phyloP scores from a whole-genome alignment of 2,888 invertebrate genomes.

The Athalia circularis region DNA sequence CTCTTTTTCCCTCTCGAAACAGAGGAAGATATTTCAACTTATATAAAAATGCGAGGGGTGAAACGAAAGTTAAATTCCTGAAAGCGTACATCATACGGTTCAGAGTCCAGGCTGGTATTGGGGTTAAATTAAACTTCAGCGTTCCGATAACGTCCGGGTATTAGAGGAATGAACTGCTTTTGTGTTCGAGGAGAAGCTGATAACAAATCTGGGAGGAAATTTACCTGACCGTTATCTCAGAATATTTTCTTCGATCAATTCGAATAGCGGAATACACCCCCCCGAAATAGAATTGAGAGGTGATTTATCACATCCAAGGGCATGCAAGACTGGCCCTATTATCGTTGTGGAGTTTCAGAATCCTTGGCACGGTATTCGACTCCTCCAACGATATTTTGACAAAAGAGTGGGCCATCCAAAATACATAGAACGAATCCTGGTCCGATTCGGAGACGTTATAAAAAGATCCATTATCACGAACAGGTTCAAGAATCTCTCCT shows the following conservation, averaged over 20 bases:
- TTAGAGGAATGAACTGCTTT: conserved; percentile 20
- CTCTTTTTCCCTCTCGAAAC: background rate
- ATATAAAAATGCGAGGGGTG: background rate
- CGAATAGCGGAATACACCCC: background rate
- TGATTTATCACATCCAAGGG: background rate
- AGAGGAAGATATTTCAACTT: background rate
- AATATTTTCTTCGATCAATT: background rate
- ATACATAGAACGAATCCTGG: too few species aligned
- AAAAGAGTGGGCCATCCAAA: too few species aligned
- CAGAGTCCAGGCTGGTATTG: conserved; percentile 1
- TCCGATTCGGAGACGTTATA: background rate
- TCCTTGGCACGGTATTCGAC: too few species aligned
- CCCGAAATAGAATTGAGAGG: background rate
- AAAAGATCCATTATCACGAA: background rate
- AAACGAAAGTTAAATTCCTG: conserved; percentile 23
- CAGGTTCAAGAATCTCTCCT: background rate
- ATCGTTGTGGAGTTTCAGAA: too few species aligned
- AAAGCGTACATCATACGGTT: background rate
- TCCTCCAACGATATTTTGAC: too few species aligned
- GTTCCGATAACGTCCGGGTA: conserved; percentile 17
- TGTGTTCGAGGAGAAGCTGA: conserved; percentile 6
- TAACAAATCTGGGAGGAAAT: conserved; percentile 2
- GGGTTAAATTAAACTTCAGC: conserved; percentile 1
- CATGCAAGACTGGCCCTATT: too few species aligned
- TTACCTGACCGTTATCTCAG: conserved; percentile 7